phyloP scores from a whole-genome alignment of 2,113 vertebrate genomes.

The Maccullochella peelii region DNA sequence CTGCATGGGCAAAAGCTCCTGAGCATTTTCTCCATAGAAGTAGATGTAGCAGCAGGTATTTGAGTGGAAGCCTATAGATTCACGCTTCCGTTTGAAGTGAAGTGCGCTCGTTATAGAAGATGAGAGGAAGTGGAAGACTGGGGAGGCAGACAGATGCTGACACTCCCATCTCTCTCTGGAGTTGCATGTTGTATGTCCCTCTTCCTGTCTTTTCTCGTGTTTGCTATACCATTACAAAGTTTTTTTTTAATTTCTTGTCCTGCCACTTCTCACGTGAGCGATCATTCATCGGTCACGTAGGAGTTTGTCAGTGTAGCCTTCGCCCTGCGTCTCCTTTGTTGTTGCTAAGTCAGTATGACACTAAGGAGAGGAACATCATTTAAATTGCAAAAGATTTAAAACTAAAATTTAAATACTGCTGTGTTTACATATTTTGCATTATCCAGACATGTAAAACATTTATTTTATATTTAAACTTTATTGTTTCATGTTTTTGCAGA shows the following conservation, averaged over 20 bases:
- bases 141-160: conserved; percentile 16
- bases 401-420: neutral
- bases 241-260: no score
- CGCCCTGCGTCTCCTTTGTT: neutral
- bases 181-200: conserved; percentile 25
- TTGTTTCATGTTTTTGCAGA: neutral
- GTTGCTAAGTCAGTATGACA: neutral
- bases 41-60: conserved; percentile 7
- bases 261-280: neutral
- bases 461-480: neutral
- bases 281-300: neutral
- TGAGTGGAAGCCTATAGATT: conserved; percentile 24
- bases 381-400: neutral
- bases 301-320: neutral
- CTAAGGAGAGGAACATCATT: neutral
- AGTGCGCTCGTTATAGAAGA: conserved; percentile 26
- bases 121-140: neutral
- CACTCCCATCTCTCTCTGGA: conserved; percentile 1
- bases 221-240: neutral
- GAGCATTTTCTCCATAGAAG: conserved; percentile 18
- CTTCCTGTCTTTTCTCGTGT: neutral
- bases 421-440: neutral
- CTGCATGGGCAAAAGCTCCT: neutral
- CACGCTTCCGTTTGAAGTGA: conserved; percentile 27
- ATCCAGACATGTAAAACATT: neutral